Conservation (phyloP, 2,888 invertebrate genomes). For the Diabrotica balteata region DNA sequence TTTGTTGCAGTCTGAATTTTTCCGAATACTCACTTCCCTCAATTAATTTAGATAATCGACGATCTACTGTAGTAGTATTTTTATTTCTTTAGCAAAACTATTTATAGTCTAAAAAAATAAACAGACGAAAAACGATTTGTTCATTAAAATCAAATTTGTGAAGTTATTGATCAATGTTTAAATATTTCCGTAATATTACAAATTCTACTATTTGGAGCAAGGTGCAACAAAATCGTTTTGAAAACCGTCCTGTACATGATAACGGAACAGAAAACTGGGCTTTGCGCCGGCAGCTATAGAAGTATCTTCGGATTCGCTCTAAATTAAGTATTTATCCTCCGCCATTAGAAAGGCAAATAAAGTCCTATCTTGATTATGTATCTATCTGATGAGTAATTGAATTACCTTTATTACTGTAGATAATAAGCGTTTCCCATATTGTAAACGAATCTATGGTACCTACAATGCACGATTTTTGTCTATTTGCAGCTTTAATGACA, state of each 20-base stretch:
- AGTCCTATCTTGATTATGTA: slow-evolving; percentile 37
- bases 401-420: slow-evolving; percentile 26
- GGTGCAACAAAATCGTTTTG: too few species aligned
- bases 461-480: slow-evolving; percentile 21
- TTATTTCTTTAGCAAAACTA: too few species aligned
- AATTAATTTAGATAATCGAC: too few species aligned
- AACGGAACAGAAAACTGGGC: slow-evolving; percentile 19
- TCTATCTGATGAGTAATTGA: slow-evolving; percentile 33
- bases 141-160: too few species aligned
- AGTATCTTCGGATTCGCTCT: slow-evolving; percentile 26
- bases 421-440: slow-evolving; percentile 28
- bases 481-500: slow-evolving; percentile 19
- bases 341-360: slow-evolving; percentile 36
- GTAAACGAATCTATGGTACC: slow-evolving; percentile 13
- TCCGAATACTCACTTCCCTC: too few species aligned
- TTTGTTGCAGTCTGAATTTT: too few species aligned
- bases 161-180: too few species aligned
- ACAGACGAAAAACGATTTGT: too few species aligned
- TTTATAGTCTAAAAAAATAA: too few species aligned
- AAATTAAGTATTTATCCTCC: slow-evolving; percentile 34
- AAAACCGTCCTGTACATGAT: slow-evolving; percentile 18
- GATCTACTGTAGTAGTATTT: too few species aligned
- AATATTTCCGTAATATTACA: too few species aligned
- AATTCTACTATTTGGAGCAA: too few species aligned
- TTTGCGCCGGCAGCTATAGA: slow-evolving; percentile 23